Base-by-base conservation (phyloP, 35 echinoderm and acorn worm species). In the Nesometra sesokonis region DNA sequence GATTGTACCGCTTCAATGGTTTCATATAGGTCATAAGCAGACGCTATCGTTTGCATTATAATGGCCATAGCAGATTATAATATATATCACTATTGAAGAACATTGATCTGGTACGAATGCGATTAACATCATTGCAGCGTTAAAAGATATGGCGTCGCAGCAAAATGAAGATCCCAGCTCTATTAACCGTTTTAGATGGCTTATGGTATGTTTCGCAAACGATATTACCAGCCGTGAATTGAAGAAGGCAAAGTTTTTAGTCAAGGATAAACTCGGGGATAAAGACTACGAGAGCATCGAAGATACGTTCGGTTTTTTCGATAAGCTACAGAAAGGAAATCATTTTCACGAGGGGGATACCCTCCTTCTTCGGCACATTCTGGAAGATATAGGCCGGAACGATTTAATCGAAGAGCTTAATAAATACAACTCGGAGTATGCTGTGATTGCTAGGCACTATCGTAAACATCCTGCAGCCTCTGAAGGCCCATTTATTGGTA, bases 401-500 rank as follows among this genome's bases (percentile, higher is more conserved):
- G 91, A 97, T 57, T 86, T 93, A 29, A 37, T 93, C 1, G 91
- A 93, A 36, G 43, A 82, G 27, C 43, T 93, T 37, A 83, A 97
- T 31, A 77, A 79, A 33, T 93, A 97, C 35, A 88, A 94, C 33
- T 82, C 77, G 80, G 88, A 93, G 86, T 33, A 86, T 8, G 79
- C 86, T 32, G 89, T 88, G 36, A 85, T 91, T 27, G 79, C 80
- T 30, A 77, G 89, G 35, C 85, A 93, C 52, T 31, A 88, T 17
- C 80, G 81, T 35, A 77, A 36, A 36, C 85, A 89, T 29, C 78
- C 86, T 21, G 93, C 91, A 35, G 57, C 77, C 0, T 33, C 90
- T 35, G 88, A 93, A 17, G 94, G 88, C 17, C 94, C 94, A 23
- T 97, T 86, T 82, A 93, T 97, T 84, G 94, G 94, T 11, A 87